phyloP scores from a whole-genome alignment of 2,113 vertebrate species.

The Etheostoma cragini region DNA sequence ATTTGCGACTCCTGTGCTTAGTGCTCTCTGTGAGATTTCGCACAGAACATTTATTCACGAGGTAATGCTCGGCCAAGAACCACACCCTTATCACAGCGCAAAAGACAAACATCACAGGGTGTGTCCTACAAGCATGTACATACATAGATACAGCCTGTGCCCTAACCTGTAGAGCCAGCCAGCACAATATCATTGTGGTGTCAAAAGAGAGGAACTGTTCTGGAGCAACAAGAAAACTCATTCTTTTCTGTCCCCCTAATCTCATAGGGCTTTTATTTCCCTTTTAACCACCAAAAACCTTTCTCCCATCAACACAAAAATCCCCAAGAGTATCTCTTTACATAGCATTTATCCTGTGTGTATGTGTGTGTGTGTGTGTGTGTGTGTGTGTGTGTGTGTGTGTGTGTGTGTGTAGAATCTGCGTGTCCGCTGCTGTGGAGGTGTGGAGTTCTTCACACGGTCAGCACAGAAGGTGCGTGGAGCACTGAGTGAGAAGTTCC shows the following conservation, averaged over 20 bases:
- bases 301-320: background rate
- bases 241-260: conserved; percentile 1
- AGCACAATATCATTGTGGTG: background rate
- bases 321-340: conserved; percentile 6
- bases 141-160: conserved; percentile 38
- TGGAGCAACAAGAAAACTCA: conserved; percentile 31
- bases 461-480: conserved; percentile 92
- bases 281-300: conserved; percentile 43
- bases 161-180: conserved; percentile 60
- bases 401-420: conserved; percentile 86
- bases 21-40: conserved; percentile 56
- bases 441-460: conserved; percentile 91
- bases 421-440: conserved; percentile 89
- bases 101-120: conserved; percentile 75
- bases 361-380: conserved; percentile 23
- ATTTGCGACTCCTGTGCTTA: conserved; percentile 18
- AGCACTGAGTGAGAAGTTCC: conserved; percentile 92
- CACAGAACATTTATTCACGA: conserved; percentile 45
- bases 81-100: conserved; percentile 72
- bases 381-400: conserved; percentile 18
- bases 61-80: conserved; percentile 36
- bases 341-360: conserved; percentile 7
- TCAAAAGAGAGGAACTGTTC: conserved; percentile 1
- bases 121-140: conserved; percentile 62
- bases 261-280: conserved; percentile 20